Base-by-base conservation (phyloP, 2,113 vertebrate species). In the Paraplagusia blochii region DNA sequence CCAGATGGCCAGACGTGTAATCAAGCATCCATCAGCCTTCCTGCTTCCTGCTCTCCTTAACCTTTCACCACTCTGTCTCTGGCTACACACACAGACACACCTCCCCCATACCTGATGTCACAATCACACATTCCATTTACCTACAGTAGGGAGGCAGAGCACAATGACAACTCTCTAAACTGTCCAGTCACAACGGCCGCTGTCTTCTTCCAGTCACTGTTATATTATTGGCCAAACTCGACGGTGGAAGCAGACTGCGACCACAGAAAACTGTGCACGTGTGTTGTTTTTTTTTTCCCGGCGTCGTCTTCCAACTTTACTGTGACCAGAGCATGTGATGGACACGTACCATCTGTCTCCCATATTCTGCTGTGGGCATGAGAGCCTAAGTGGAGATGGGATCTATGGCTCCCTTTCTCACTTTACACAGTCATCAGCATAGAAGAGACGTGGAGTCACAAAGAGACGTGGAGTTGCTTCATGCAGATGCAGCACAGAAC, bases 1-100 rank as follows among this genome's bases (percentile, higher is more conserved):
- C 85, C 87, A 89, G 87, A 89, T 89, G 87, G 87, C 79, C 81
- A 86, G 84, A 79, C 74, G 77, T 69, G 60, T 80, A 87, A 84
- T 82, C 79, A 77, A 74, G 78, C 76, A 74, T 82, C 80, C 69
- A 85, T 81, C 84, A 85, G 77, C 49, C 70, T 55, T 70, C 70
- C 74, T 67, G 75, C 70, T 80, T 83, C 72, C 72, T 83, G 65
- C 71, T 80, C 76, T 76, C 64, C 63, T 72, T 74, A 72, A 53
- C 70, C 54, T 80, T 78, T 75, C 69, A 62, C 73, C 70, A 70
- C 63, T 54, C 72, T 74, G 66, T 74, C 62, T 42, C 18, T 76
- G 66, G 72, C 59, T 42, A 65, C 73, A 72, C 14, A 58, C 67
- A 85, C 67, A 62, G 58, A 51, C 51, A 67, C 80, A 83, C 80